Percentiles rank a stretch among this genome's conserved stretches.
Conservation (phyloP, 1,140 invertebrate genomes). For the Cotesia chilonis region DNA sequence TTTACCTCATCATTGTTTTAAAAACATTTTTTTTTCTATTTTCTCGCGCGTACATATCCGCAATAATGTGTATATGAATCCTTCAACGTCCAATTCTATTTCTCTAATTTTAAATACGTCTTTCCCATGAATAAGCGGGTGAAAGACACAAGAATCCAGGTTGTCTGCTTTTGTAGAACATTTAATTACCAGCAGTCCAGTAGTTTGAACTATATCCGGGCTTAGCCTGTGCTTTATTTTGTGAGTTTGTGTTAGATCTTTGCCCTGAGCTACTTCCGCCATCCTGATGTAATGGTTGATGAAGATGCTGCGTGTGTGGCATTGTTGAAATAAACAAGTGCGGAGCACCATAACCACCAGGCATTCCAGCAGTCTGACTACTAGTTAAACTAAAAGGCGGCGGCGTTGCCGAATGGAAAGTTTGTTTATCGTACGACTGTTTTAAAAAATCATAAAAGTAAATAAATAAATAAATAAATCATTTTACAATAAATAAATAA, state of each 20-base stretch:
- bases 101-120: conserved; percentile 19
- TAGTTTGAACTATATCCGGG: conserved; percentile 72
- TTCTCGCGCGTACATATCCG: conserved; percentile 14
- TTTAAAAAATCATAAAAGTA: conserved; percentile 17
- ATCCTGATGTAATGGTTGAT: conserved; percentile 80
- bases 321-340: conserved; percentile 80
- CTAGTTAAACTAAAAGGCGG: conserved; percentile 80
- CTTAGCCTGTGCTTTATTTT: conserved; percentile 75
- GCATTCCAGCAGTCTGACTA: conserved; percentile 77
- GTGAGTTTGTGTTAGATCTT: conserved; percentile 73
- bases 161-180: not conserved
- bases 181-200: conserved; percentile 71
- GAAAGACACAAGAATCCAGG: not conserved
- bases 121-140: conserved; percentile 14
- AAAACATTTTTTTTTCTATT: not conserved
- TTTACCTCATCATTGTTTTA: not conserved
- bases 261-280: conserved; percentile 73
- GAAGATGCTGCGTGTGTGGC: conserved; percentile 70
- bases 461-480: too few species aligned
- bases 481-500: conserved; percentile 1
- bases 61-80: conserved; percentile 18
- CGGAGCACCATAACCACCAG: conserved; percentile 71
- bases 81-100: conserved; percentile 19
- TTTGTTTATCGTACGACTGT: conserved; percentile 85
- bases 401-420: conserved; percentile 83